Evolutionary conservation across 2,113 vertebrate genomes (phyloP), one percentile per base, ranked within the genome.

Genomic region (Alethe castanea): DNA sequence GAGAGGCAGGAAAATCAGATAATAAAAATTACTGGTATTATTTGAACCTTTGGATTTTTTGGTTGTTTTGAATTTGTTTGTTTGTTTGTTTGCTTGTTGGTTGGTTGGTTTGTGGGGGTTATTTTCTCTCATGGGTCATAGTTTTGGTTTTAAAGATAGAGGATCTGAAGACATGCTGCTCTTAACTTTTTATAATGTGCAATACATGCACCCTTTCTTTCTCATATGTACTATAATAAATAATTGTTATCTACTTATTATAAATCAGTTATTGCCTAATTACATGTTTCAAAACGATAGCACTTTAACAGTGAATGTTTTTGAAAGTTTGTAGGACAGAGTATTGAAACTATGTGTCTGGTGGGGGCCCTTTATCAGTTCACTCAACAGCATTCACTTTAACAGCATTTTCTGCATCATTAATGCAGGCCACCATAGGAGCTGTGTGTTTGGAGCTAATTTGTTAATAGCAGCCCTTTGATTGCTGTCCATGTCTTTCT

Each of bases 81-180:
- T 16, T 54, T 38, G 5, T 15, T 61, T 56, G 2, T 33, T 52
- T 71, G 2, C 23, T 44, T 18, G 6, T 15, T 42, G 20, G 3
- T n/a, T 22, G 54, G 19, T 7, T 8, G 2, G 4, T 0, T 2
- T 52, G 17, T 19, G 24, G 24, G 48, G 24, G 24, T 56, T 31
- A 11, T 48, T 67, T 57, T 24, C 25, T 25, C 19, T 71, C 16
- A 38, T 29, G n/a, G 5, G 12, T 92, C 50, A 38, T 26, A 77
- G 18, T 26, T 19, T 17, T 83, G 5, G 3, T 65, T 90, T 83
- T 59, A 72, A 44, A 66, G 24, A 15, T 14, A 22, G 23, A 53
- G 1, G 65, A 45, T n/a, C 22, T 40, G 45, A 72, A 72, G 33
- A 67, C 5, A 12, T 17, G 14, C 12, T 83, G 5, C 44, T 64